Base-by-base conservation (phyloP, 1,140 invertebrate genomes). In the Doryteuthis pealeii region DNA sequence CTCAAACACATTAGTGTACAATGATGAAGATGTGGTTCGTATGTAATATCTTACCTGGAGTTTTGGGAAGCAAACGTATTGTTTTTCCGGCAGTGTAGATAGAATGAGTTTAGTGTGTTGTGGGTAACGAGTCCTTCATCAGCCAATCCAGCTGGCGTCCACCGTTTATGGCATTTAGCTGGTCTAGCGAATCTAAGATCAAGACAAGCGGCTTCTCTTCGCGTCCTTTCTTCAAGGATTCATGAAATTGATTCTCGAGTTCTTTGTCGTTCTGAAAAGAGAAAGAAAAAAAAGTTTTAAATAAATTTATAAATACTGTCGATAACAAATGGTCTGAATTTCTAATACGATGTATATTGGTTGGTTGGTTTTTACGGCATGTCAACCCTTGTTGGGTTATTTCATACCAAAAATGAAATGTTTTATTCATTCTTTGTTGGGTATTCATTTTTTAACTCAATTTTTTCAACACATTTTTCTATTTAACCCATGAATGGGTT, bases 91-190 rank as follows among this genome's bases (percentile, higher is more conserved):
- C 65, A 87, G 75, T 2, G 85, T 85, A 1, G 86, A 87, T 12
- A 97, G 92, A n/a, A 98, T 93, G 78, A 98, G 93, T 71, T 83
- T 82, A 0, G 84, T 83, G 76, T 82, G 74, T 5, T 32, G n/a
- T 22, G 22, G 82, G 79, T 2, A 87, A 75, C 26, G 76, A 71
- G 14, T 31, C 68, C 26, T 80, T 81, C 1, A 33, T 18, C 58
- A 85, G 54, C 84, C 82, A 85, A 54, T 74, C 74, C 6, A 83
- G 70, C 28, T 80, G 74, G 43, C 80, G 73, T 1, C 80, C 81
- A 69, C 77, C 74, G 49, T 78, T 70, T 40, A 74, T 68, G 0
- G 77, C 68, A 69, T 81, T 78, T 2, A 85, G 66, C 62, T 85
- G 84, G 70, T 85, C 85, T 26, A 85, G 72, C 0, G 83, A 85